Percentiles rank a stretch among this genome's conserved stretches.
Conservation (phyloP, 2,888 invertebrate species). For the Chrysina gloriosa region DNA sequence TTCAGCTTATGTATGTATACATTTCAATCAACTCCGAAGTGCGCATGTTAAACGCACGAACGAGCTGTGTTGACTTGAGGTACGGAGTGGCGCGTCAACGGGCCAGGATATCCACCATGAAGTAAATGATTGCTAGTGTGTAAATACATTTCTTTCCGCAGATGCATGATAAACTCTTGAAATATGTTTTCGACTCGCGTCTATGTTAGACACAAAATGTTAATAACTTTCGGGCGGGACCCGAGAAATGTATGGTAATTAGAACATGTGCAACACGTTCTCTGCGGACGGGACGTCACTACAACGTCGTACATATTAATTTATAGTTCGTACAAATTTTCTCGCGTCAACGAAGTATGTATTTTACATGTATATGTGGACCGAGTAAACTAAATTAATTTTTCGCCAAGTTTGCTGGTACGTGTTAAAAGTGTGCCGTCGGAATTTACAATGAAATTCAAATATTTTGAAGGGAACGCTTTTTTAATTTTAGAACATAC, state of each 20-base stretch:
- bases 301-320: neutral
- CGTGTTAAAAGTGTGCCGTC: too few relatives aligned
- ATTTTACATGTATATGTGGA: too few relatives aligned
- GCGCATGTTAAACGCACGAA: constrained; percentile 17
- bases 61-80: constrained; percentile 22
- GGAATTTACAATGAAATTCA: too few relatives aligned
- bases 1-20: neutral
- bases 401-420: too few relatives aligned
- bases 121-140: neutral
- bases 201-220: constrained; percentile 9
- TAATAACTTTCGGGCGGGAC: neutral
- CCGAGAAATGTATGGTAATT: neutral
- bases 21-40: constrained; percentile 27
- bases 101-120: neutral
- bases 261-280: constrained; percentile 25
- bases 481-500: too few relatives aligned
- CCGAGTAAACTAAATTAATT: too few relatives aligned
- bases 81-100: constrained; percentile 22
- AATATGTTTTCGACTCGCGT: neutral
- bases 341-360: too few relatives aligned
- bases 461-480: too few relatives aligned
- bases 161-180: constrained; percentile 16
- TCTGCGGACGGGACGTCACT: neutral
- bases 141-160: constrained; percentile 25
- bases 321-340: neutral